Base-by-base conservation (phyloP, 2,888 invertebrate genomes). In the Agriopis aurantiaria region DNA sequence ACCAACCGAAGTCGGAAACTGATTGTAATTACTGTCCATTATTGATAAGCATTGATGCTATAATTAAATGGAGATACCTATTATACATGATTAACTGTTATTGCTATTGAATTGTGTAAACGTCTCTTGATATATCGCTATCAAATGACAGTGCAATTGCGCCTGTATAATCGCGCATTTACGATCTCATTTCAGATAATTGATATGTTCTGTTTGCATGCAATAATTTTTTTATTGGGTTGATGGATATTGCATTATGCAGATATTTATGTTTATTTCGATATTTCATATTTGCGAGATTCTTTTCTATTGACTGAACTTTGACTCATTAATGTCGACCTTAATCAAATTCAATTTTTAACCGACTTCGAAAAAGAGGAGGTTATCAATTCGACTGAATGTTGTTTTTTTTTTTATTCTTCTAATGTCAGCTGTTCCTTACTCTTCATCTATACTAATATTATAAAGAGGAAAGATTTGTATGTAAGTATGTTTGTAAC, bases 11-110 rank as follows among this genome's bases (percentile, higher is more conserved):
- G 65, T 72, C 72, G 78, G 77, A 78, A 76, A 76, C 75, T 72
- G 77, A 74, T 76, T 78, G 75, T 79, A 86, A 88, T 89, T 86
- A 84, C 81, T 80, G 80, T 77, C 81, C 80, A 85, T 86, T 83
- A 87, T 85, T 86, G 85, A 87, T 87, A 86, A 85, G 81, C 85
- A 78, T 83, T 84, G 78, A 78, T 74, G 77, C 78, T 78, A 75
- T 83, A 85, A 86, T 85, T 82, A 84, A 83, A 82, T 77, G 78
- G 76, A 76, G 73, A 76, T 75, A 76, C 59, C 59, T 71, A 67
- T 74, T 83, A 76, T 75, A 80, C 79, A 83, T 85, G 74, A 79
- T 81, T 80, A 74, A 78, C 74, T 78, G 74, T 70, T 75, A 67
- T 77, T 63, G 69, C 74, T 73, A 77, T 69, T 72, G 74, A 72